These are phyloP conservation scores for Priocnemis perturbator DNA, from an alignment of 2,888 invertebrate species.

Conservation along the genomic window DNA sequence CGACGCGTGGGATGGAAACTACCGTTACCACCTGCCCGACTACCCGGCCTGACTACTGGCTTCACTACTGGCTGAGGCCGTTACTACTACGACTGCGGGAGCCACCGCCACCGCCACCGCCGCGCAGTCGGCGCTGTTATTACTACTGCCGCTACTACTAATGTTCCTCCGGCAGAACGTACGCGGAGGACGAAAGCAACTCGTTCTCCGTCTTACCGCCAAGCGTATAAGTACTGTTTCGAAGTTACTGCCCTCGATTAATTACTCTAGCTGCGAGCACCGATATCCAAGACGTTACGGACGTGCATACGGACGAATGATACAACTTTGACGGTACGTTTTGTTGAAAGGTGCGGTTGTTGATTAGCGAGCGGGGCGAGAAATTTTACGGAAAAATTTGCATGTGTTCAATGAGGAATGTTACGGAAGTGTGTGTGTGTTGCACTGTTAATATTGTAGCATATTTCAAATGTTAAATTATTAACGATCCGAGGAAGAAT, in stretches of 20 bases:
- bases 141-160: slow-evolving; percentile 9
- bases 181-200: slow-evolving; percentile 2
- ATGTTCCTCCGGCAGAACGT: slow-evolving; percentile 2
- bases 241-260: slow-evolving; percentile 20
- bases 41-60: neutral
- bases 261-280: slow-evolving; percentile 8
- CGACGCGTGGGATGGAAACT: slow-evolving; percentile 41
- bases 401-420: too few species aligned
- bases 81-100: neutral
- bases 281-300: too few species aligned
- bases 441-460: too few species aligned
- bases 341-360: neutral
- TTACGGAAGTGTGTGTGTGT: too few species aligned
- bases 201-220: slow-evolving; percentile 3
- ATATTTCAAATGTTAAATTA: too few species aligned
- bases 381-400: too few species aligned
- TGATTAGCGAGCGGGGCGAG: too few species aligned
- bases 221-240: slow-evolving; percentile 17
- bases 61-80: neutral
- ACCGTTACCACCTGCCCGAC: slow-evolving; percentile 1
- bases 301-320: neutral
- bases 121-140: neutral
- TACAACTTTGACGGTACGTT: neutral
- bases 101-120: neutral
- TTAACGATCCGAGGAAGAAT: too few species aligned